These are phyloP conservation scores for Erebia epiphron DNA, from an alignment of 2,888 invertebrate species.

Conservation along the genomic window DNA sequence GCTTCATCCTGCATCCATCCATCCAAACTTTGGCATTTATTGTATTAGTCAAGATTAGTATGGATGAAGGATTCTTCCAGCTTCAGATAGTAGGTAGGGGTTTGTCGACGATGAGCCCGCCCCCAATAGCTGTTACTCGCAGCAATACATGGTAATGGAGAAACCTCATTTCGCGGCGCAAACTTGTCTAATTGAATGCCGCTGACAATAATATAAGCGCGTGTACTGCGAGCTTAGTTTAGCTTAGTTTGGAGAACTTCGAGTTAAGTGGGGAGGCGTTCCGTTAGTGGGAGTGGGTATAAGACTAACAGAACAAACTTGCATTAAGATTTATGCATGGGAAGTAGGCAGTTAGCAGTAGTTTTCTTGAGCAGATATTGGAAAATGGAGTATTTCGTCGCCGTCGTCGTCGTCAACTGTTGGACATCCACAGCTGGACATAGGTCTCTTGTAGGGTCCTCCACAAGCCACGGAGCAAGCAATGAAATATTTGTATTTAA, in stretches of 20 bases:
- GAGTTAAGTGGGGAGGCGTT: conserved; percentile 8
- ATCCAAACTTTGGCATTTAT: too few species aligned
- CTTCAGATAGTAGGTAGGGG: background rate
- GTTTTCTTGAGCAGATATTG: background rate
- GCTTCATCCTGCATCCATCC: too few species aligned
- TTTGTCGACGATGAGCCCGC: conserved; percentile 1
- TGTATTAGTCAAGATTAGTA: too few species aligned
- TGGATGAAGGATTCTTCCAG: background rate
- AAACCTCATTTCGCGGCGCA: conserved; percentile 27
- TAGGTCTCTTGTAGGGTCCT: too few species aligned
- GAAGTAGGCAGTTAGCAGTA: background rate
- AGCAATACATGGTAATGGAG: conserved; percentile 30
- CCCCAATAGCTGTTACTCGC: background rate
- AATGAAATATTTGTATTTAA: too few species aligned
- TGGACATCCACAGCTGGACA: too few species aligned
- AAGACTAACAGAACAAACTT: conserved; percentile 17
- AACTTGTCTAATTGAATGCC: conserved; percentile 29
- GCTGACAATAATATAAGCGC: conserved; percentile 25
- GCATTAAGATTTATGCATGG: conserved; percentile 10
- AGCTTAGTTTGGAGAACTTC: conserved; percentile 13
- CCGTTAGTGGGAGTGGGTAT: background rate
- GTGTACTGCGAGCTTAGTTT: conserved; percentile 19
- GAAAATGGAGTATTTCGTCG: too few species aligned
- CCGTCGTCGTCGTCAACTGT: too few species aligned
- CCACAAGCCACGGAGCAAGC: too few species aligned